A percentile compares a stretch with the other conserved stretches of the same genome.
Evolutionary conservation across 2,113 vertebrate species (phyloP).

Genomic region (Microtus richardsoni): DNA sequence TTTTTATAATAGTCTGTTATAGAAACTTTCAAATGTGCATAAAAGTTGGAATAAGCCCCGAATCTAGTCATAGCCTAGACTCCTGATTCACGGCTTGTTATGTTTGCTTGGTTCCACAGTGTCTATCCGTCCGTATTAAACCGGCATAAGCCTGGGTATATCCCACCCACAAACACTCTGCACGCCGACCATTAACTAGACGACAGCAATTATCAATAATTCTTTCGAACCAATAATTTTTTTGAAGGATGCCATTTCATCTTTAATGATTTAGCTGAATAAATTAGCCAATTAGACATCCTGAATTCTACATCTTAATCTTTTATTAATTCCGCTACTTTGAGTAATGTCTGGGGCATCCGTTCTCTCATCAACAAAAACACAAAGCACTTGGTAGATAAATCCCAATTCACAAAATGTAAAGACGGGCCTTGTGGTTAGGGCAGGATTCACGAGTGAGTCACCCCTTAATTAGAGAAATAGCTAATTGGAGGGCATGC

Average conservation of each 20-base stretch:
- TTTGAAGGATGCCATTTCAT: constrained; percentile 55
- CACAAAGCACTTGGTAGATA: constrained; percentile 21
- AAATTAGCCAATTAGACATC: constrained; percentile 49
- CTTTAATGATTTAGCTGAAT: constrained; percentile 47
- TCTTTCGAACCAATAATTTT: constrained; percentile 58
- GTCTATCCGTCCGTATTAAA: background rate
- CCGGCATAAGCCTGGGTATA: background rate
- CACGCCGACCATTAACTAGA: constrained; percentile 23
- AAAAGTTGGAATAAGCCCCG: background rate
- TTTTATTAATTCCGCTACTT: constrained; percentile 58
- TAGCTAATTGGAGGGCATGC: constrained; percentile 42
- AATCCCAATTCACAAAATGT: constrained; percentile 17
- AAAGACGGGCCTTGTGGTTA: constrained; percentile 24
- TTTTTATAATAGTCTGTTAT: background rate
- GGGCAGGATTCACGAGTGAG: constrained; percentile 53
- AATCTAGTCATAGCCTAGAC: background rate
- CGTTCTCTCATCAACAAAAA: constrained; percentile 51
- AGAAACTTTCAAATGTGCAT: constrained; percentile 39
- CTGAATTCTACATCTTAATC: constrained; percentile 48
- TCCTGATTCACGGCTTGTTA: background rate
- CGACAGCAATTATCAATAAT: constrained; percentile 1
- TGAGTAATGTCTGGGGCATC: constrained; percentile 38
- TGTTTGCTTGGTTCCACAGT: constrained; percentile 16
- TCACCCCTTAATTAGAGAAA: constrained; percentile 45
- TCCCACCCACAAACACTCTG: background rate